Evolutionary conservation across 2,113 vertebrate species (phyloP), one percentile per base, ranked within the genome.

Genomic region (Corythoichthys haematopterus): DNA sequence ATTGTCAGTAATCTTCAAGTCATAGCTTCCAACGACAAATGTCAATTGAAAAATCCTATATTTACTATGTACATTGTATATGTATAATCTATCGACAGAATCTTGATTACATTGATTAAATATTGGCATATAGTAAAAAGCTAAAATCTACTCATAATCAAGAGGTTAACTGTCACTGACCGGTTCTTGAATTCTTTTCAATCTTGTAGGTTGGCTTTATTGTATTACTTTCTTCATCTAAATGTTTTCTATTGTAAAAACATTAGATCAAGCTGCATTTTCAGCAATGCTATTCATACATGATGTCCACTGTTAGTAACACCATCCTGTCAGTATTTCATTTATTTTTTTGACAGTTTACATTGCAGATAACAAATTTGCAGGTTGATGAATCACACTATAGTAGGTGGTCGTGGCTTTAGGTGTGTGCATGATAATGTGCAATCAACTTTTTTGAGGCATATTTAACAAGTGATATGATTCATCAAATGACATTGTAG

Each of bases 331-430:
- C 16, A 50, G 20, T 28, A 6, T 76, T 72, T 70, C 63, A 69
- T 56, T 40, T 33, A 11, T 43, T 68, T 81, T 80, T 75, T 78
- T 50, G 15, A 38, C 38, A 47, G 35, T 16, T 28, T 45, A 10
- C 15, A 62, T 20, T 52, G 36, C 46, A 28, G 65, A 79, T 78
- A 75, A 6, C 53, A 65, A 43, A 38, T 66, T 51, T 48, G 75
- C 56, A 20, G 57, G 37, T 51, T 51, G 50, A 47, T 4, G 38
- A 48, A 16, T n/a, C 50, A 64, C 14, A 28, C 13, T 3, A 2
- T 2, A 16, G 46, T n/a, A 2, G 1, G 1, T 15, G 46, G 33
- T 38, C 20, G 7, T 64, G 6, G 9, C 38, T 65, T 64, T 40
- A 69, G 46, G 67, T 60, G 50, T 62, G 36, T 56, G 10, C 20